Evolutionary conservation across 2,113 vertebrate genomes (phyloP).

Genomic region (crab-eating macaque (Macaca fascicularis)): DNA sequence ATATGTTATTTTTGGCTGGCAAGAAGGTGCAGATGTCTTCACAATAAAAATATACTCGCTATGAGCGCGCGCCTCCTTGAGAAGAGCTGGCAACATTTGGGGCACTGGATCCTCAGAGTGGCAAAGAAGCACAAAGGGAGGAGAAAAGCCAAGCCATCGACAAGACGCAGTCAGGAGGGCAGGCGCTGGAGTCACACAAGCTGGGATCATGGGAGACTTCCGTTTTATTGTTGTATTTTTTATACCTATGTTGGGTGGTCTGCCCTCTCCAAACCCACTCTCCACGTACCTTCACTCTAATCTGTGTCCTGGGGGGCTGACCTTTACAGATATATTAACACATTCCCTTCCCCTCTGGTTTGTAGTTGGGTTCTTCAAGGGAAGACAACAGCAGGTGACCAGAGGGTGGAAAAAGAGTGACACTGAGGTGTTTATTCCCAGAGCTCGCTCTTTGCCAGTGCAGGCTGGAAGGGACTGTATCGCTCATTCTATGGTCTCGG

Average conservation of each 20-base stretch:
- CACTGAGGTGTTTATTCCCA: not conserved
- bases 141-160: not conserved
- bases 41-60: slow-evolving; percentile 72
- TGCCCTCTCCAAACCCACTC: not conserved
- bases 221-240: not conserved
- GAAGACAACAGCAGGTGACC: not conserved
- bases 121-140: not conserved
- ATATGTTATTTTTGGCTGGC: slow-evolving; percentile 76
- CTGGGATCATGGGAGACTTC: too few species aligned
- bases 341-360: not conserved
- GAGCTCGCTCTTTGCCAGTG: not conserved
- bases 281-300: not conserved
- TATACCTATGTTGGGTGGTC: not conserved
- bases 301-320: not conserved
- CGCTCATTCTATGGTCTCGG: not conserved
- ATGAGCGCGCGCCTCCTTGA: slow-evolving; percentile 56
- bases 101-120: not conserved
- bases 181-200: not conserved
- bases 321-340: not conserved
- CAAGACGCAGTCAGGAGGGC: not conserved
- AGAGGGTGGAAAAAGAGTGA: not conserved
- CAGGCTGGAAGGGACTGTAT: not conserved
- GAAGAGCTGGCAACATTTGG: slow-evolving; percentile 53
- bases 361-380: not conserved
- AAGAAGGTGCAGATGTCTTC: slow-evolving; percentile 75